Conservation (phyloP, 1,140 invertebrate species). For the Zaprionus capensis region DNA sequence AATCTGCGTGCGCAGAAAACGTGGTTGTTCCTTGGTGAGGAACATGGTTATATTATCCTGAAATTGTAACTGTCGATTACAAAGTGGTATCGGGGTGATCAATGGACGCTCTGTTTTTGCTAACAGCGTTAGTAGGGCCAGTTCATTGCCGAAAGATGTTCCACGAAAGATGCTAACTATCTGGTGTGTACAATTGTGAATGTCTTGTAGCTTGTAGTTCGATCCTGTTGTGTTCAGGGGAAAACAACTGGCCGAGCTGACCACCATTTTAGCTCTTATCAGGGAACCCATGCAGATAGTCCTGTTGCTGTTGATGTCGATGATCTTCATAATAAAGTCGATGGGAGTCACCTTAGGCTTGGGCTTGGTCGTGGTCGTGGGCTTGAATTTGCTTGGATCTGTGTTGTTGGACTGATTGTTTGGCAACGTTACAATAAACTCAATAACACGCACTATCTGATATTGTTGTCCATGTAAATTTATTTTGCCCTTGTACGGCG, state of each 20-base stretch:
- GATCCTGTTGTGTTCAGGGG: background rate
- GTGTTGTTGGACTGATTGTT: constrained; percentile 5
- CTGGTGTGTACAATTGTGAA: background rate
- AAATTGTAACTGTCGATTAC: constrained; percentile 1
- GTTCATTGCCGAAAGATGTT: background rate
- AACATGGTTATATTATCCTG: constrained; percentile 46
- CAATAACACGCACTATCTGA: constrained; percentile 52
- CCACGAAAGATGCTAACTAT: constrained; percentile 20
- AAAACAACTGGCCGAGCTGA: constrained; percentile 52
- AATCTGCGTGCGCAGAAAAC: constrained; percentile 49
- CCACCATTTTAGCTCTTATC: constrained; percentile 39
- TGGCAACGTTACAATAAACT: constrained; percentile 46
- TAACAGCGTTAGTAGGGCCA: constrained; percentile 35
- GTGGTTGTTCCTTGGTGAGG: constrained; percentile 24
- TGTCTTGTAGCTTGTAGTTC: constrained; percentile 31
- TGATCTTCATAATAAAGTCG: constrained; percentile 35
- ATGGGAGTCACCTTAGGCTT: background rate
- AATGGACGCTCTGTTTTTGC: background rate
- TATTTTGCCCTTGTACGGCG: background rate
- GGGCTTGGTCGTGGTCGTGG: background rate
- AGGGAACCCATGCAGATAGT: constrained; percentile 37
- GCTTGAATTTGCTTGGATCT: no score
- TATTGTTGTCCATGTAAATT: constrained; percentile 21
- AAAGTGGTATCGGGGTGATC: constrained; percentile 35
- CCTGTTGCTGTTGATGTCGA: background rate